A percentile compares a stretch with the other conserved stretches of the same genome.
Evolutionary conservation across 2,888 invertebrate genomes (phyloP).

Genomic region (Microchrysa polita): DNA sequence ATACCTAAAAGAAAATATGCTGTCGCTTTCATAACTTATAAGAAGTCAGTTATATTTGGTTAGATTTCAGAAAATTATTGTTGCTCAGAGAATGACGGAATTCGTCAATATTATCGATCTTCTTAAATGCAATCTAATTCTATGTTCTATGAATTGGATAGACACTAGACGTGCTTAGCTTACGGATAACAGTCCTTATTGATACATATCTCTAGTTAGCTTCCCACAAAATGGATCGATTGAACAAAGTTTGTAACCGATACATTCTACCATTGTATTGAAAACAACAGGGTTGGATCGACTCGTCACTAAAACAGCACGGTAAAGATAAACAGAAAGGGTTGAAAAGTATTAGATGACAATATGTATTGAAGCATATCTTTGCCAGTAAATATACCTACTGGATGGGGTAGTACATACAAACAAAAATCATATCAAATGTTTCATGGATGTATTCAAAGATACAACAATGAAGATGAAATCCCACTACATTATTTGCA

Average conservation of each 20-base stretch:
- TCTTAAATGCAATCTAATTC: no score
- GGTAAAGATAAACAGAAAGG: constrained; percentile 26
- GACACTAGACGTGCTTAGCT: no score
- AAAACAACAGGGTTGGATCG: not conserved
- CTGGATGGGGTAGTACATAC: not conserved
- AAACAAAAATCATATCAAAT: constrained; percentile 13
- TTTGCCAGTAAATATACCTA: constrained; percentile 21
- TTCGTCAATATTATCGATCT: no score
- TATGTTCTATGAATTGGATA: no score
- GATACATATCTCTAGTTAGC: no score
- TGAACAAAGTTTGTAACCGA: constrained; percentile 13
- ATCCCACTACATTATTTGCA: not conserved
- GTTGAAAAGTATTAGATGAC: constrained; percentile 39
- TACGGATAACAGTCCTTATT: no score
- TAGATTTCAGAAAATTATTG: no score
- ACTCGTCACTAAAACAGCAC: constrained; percentile 17
- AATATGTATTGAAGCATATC: constrained; percentile 37
- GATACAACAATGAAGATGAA: not conserved
- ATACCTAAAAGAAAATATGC: no score
- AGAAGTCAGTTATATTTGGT: no score
- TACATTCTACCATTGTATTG: not conserved
- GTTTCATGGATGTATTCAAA: not conserved
- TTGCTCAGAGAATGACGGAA: no score
- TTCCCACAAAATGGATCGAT: not conserved
- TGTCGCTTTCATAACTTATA: no score